Conservation (phyloP, 2,113 vertebrate genomes). For the Thamnophis sirtalis region DNA sequence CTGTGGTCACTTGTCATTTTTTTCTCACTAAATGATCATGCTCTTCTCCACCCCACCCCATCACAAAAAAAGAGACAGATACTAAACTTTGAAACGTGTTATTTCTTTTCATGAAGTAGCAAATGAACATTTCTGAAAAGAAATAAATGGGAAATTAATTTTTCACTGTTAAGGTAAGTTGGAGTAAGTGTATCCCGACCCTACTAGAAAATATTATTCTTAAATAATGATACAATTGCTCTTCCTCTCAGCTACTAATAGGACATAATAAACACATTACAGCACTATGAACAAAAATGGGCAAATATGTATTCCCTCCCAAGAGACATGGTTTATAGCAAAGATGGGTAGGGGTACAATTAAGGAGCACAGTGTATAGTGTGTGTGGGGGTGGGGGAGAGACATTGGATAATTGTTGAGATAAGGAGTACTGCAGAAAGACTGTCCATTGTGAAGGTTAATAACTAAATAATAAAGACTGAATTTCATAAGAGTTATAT, state of each 20-base stretch:
- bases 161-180: background rate
- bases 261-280: background rate
- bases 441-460: background rate
- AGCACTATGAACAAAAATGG: background rate
- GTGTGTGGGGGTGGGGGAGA: background rate
- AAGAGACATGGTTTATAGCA: background rate
- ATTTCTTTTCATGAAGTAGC: background rate
- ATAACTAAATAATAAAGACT: background rate
- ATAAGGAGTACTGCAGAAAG: background rate
- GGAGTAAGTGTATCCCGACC: background rate
- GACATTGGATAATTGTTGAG: background rate
- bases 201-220: background rate
- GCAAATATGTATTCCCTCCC: background rate
- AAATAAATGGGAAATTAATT: background rate
- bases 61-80: background rate
- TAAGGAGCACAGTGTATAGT: background rate
- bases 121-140: background rate
- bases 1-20: background rate
- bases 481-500: background rate
- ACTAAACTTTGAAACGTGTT: background rate
- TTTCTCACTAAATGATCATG: background rate
- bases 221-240: background rate
- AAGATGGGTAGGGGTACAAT: background rate
- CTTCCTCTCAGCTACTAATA: background rate
- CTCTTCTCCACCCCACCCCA: background rate